Evolutionary conservation across 2,113 vertebrate genomes (phyloP), one percentile per base, ranked within the genome.

Genomic region (Pionites leucogaster): DNA sequence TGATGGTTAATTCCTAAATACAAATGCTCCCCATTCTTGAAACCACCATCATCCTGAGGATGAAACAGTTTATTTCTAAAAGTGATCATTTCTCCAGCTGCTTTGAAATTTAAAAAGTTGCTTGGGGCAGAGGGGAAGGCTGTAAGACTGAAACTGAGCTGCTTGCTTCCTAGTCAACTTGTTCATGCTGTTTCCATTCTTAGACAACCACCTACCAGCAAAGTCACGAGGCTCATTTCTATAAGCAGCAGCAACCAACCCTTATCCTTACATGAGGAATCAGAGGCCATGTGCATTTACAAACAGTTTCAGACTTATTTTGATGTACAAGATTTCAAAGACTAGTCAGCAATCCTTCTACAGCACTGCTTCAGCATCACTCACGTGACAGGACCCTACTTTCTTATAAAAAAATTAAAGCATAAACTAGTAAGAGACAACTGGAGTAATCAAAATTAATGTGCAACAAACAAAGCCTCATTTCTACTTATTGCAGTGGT

Each of bases 141-240:
- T 83, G 1, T 6, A 86, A 46, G 17, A 71, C 47, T 86, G 44
- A 59, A 90, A 50, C 42, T 31, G 41, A 78, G 17, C 10, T 74
- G 37, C 70, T 57, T 70, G 41, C 80, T 92, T 88, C 52, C 83
- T 29, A 37, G 42, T 74, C 76, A 83, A 55, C 59, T 82, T 2
- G 4, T 47, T 82, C 78, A 29, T 6, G 29, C 50, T 63, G 35
- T 52, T 87, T 29, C 60, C 75, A 55, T n/a, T 29, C 53, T 87
- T 72, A 0, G 0, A 65, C 82, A 86, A 28, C 64, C 35, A 78
- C 83, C 90, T 86, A 90, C 72, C 72, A 78, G 76, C 2, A 1
- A 84, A 86, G 86, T 71, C 86, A 94, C 55, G 57, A 90, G 80
- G 72, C 62, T 93, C 62, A 72, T 44, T 85, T 63, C 86, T 79